Evolutionary conservation across 2,113 vertebrate genomes (phyloP), one percentile per base, ranked within the genome.

Genomic region (Anarrhichthys ocellatus): DNA sequence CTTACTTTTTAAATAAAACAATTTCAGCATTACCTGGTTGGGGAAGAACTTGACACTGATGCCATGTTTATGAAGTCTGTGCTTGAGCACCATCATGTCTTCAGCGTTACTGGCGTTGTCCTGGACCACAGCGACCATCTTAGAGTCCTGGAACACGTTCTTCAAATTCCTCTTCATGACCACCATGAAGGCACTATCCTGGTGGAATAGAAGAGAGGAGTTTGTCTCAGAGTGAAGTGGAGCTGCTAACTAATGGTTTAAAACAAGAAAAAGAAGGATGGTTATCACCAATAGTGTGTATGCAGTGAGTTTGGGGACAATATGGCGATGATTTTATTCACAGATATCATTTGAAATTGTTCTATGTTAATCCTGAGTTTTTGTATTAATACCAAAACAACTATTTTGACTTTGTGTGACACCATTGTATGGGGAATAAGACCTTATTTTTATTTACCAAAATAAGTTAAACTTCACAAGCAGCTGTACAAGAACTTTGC

Each of bases 101-200:
- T 97, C 96, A 0, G 85, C 72, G 0, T 84, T 93, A 76, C 95
- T 78, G 73, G 90, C 71, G 78, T 94, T 97, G 78, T 96, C 96
- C 82, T 99, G 97, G 56, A 96, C 96, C 27, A 98, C 93, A 0
- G 94, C 96, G 1, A 99, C 79, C 97, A 99, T 96, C 66, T 96
- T 96, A 75, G 71, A 94, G 11, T 95, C 86, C 17, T 68, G 91
- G 81, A 99, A 97, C 11, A 91, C 22, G 0, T 83, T 83, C 48
- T 94, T 76, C 74, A 96, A 36, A 69, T 96, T 92, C 38, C 56
- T 95, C 78, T 80, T 95, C 40, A 96, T 44, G 13, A 98, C 46
- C 36, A 76, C 86, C 7, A 2, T 13, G 0, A 96, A 86, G 0
- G 89, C 83, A 15, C 80, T 85, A 2, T 97, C 96, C 97, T 99